Conservation (phyloP, 2,797 vertebrate species). For the Lophius americanus region DNA sequence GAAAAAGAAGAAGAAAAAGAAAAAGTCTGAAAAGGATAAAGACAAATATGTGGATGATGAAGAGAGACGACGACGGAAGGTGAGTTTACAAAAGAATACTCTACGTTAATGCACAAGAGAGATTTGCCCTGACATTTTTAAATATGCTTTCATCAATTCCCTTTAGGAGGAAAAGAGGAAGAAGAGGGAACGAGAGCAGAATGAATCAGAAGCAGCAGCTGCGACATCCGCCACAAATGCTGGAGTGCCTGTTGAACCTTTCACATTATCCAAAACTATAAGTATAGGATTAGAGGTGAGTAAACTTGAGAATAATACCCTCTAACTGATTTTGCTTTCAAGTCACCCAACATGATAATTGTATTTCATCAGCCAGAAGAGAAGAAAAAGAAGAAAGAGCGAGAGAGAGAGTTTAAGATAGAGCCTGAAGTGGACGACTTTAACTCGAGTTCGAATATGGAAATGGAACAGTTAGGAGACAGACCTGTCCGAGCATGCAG, state of each 20-base stretch:
- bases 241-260: slow-evolving; percentile 76
- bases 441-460: slow-evolving; percentile 74
- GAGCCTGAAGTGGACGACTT: slow-evolving; percentile 90
- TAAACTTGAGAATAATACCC: no score
- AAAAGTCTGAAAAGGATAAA: slow-evolving; percentile 95
- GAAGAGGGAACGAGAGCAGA: slow-evolving; percentile 93
- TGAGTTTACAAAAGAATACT: slow-evolving; percentile 46
- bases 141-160: background rate
- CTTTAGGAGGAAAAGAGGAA: slow-evolving; percentile 95
- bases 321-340: background rate
- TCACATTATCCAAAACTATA: slow-evolving; percentile 77
- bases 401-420: slow-evolving; percentile 78
- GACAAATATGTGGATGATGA: slow-evolving; percentile 94
- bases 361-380: slow-evolving; percentile 81
- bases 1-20: slow-evolving; percentile 99
- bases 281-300: slow-evolving; percentile 76
- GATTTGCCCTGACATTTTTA: background rate
- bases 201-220: slow-evolving; percentile 86
- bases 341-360: background rate
- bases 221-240: slow-evolving; percentile 24
- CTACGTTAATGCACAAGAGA: no score
- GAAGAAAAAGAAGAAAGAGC: slow-evolving; percentile 93
- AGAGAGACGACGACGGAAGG: slow-evolving; percentile 93
- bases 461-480: slow-evolving; percentile 86
- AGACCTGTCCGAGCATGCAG: slow-evolving; percentile 91